Base-by-base conservation (phyloP, 2,888 invertebrate species). In the Chloroclystis v-ata region DNA sequence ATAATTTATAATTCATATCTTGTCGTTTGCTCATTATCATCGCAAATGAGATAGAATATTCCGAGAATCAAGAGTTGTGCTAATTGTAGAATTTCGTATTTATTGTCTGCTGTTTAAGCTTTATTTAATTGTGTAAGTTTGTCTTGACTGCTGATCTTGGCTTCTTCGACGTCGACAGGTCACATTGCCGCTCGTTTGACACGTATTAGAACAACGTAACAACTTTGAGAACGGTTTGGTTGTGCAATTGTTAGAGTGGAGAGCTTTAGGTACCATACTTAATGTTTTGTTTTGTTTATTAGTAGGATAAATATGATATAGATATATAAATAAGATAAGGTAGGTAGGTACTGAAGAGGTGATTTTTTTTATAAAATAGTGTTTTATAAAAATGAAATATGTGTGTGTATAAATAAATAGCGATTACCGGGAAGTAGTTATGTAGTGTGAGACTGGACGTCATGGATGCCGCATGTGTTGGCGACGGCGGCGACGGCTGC, bases 401-500 rank as follows among this genome's bases (percentile, higher is more conserved):
- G 5, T 5, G n/a, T n/a, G n/a, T 14, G 35, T 26, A 43, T 12
- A 33, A 30, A 42, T 47, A 46, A 35, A 16, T 39, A n/a, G n/a
- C n/a, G n/a, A 45, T 44, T 56, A 56, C 57, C 56, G 50, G 50
- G 57, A 47, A 52, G 47, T 43, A 40, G 32, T 44, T 41, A 40
- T 38, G 29, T 46, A 48, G 54, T 54, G 53, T 47, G 56, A 59
- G 52, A 47, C 56, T 48, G 54, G 58, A 42, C 51, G 38, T 51
- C 53, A 57, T 61, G 63, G 60, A 62, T 61, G 72, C 83, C 83
- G 76, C 83, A 81, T 86, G 85, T 80, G 72, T 84, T 72, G 81
- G 85, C 62, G 78, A 60, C 64, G 63, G 44, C 49, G 40, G 49
- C 47, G 52, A 56, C 59, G 43, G 57, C 49, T 24, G 35, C 30